Percentiles rank a stretch among this genome's conserved stretches.
Evolutionary conservation across 2,113 vertebrate genomes (phyloP).

Genomic region (Potamarius usumacintae): DNA sequence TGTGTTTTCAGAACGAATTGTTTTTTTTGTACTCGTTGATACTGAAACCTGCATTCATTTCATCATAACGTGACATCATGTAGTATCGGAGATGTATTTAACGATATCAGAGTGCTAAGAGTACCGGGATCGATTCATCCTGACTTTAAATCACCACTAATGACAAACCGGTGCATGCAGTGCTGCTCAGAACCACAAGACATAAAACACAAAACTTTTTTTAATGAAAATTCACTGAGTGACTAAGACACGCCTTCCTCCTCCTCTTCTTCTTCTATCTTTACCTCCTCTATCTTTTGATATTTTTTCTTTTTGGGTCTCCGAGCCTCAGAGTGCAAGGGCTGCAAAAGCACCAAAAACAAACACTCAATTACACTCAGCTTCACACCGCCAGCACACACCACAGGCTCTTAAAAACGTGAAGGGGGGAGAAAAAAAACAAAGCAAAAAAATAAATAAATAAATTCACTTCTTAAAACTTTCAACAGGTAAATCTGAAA

Average conservation of each 20-base stretch:
- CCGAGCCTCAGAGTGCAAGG: constrained; percentile 1
- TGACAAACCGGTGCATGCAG: background rate
- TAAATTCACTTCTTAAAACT: background rate
- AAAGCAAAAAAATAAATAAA: background rate
- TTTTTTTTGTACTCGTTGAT: background rate
- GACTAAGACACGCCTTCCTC: background rate
- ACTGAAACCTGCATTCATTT: background rate
- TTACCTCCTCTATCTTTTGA: background rate
- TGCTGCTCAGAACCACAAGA: constrained; percentile 12
- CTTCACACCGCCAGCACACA: background rate
- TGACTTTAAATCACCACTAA: background rate
- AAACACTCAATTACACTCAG: constrained; percentile 18
- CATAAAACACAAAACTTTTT: constrained; percentile 30
- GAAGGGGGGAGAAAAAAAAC: background rate
- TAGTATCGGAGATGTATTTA: background rate
- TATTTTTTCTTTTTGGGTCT: constrained; percentile 44
- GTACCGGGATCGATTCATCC: background rate
- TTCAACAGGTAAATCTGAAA: constrained; percentile 18
- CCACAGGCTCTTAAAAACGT: constrained; percentile 34
- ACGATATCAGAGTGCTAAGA: background rate
- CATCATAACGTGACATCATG: background rate
- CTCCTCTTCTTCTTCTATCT: background rate
- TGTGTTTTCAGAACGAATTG: too few species aligned
- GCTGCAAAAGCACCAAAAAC: constrained; percentile 49
- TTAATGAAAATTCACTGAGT: background rate